Percentiles rank a stretch among this genome's conserved stretches.
phyloP scores from a whole-genome alignment of 2,888 invertebrate genomes.

The Sthenelais limicola region DNA sequence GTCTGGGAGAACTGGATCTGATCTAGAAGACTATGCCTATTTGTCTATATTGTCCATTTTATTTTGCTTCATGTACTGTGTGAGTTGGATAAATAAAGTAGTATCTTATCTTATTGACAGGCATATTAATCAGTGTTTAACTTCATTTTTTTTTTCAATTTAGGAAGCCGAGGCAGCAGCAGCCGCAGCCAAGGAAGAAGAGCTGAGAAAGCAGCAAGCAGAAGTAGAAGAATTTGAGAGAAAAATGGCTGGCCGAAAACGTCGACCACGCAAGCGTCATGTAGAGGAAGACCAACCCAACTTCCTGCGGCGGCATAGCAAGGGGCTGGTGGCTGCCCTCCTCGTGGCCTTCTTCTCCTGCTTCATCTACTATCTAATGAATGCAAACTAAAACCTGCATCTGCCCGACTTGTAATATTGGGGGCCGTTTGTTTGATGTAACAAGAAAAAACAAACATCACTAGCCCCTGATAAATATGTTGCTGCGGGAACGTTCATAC shows the following conservation, averaged over 20 bases:
- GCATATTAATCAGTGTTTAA: neutral
- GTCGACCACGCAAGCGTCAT: conserved; percentile 57
- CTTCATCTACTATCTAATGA: conserved; percentile 47
- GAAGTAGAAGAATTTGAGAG: conserved; percentile 70
- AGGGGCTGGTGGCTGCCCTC: conserved; percentile 43
- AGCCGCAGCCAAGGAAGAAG: conserved; percentile 60
- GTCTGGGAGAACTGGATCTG: no score
- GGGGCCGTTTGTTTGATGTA: no score
- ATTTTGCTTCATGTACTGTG: no score
- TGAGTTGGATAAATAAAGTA: no score
- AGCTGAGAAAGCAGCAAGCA: conserved; percentile 60
- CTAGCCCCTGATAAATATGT: no score
- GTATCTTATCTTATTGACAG: neutral
- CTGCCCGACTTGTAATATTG: no score
- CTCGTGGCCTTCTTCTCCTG: conserved; percentile 45
- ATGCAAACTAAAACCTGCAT: conserved; percentile 9
- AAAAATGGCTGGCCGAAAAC: conserved; percentile 64
- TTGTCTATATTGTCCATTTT: no score
- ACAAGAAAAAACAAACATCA: no score
- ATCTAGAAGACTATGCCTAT: no score
- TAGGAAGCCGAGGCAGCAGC: conserved; percentile 63
- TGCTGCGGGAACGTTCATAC: no score
- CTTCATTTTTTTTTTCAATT: neutral
- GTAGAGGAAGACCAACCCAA: conserved; percentile 43
- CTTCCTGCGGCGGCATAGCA: conserved; percentile 46